phyloP scores from a whole-genome alignment of 2,888 invertebrate genomes.

The Beris morrisii region DNA sequence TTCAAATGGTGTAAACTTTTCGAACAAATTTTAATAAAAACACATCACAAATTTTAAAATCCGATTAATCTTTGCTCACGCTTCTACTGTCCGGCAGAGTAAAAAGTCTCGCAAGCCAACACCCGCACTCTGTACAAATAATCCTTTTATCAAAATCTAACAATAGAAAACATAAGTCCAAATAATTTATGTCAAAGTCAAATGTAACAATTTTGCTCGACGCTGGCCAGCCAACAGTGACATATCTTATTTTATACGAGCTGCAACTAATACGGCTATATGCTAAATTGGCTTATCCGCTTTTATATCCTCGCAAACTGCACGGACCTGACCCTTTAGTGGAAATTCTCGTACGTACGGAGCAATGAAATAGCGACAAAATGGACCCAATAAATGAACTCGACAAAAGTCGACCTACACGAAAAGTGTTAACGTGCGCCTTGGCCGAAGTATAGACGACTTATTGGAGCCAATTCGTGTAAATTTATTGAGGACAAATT shows the following conservation, averaged over 20 bases:
- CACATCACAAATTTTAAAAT: no score
- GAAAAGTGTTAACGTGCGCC: not conserved
- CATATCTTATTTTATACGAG: slow-evolving; percentile 13
- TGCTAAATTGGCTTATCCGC: slow-evolving; percentile 24
- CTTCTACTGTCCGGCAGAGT: no score
- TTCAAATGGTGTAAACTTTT: no score
- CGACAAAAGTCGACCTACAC: not conserved
- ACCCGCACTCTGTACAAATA: no score
- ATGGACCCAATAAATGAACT: not conserved
- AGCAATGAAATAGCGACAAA: not conserved
- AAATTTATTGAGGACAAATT: slow-evolving; percentile 29
- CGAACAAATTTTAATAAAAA: no score
- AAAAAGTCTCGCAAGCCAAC: no score
- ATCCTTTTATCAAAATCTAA: no score
- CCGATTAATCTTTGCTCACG: no score
- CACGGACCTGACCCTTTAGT: not conserved
- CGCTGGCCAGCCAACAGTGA: slow-evolving; percentile 2
- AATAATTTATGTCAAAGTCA: not conserved
- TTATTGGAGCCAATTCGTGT: not conserved
- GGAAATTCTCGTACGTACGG: not conserved
- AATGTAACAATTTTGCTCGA: slow-evolving; percentile 3
- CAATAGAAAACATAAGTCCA: not conserved
- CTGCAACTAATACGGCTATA: not conserved
- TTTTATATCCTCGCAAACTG: slow-evolving; percentile 10
- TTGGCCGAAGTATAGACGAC: slow-evolving; percentile 1